Base-by-base conservation (phyloP, 2,888 invertebrate species). In the Epirrhoe alternata region DNA sequence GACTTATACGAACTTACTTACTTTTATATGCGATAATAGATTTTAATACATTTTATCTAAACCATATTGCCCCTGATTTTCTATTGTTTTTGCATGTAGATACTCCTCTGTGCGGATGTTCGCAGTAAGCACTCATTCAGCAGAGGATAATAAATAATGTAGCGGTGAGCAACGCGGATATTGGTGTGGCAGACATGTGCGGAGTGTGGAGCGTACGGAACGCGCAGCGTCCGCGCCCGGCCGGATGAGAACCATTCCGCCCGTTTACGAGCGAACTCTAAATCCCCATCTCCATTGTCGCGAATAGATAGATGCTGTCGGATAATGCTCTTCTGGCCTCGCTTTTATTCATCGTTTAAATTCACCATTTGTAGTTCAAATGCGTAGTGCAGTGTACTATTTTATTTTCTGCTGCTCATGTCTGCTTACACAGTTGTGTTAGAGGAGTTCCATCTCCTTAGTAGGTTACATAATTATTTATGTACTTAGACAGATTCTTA, bases 171-270 rank as follows among this genome's bases (percentile, higher is more conserved):
- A 57, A 65, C 55, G 58, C 70, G 63, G 61, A 62, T 70, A 66
- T 71, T 70, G 66, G 61, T 55, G 67, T 47, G 67, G 65, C 58
- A 63, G 66, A 63, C 55, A 68, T 60, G 66, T 66, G 66, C 52
- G 68, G 67, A 68, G 62, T 50, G 63, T 60, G 55, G 57, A 61
- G 57, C 64, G 63, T 35, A 52, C 58, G 47, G 14, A 47, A 5
- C 53, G 53, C 61, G 64, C 66, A 61, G 61, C 45, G 66, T 61
- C 57, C 58, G 74, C 64, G 66, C 73, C 81, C 86, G 88, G 88
- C 81, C 86, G 88, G 88, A 87, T 82, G 83, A 79, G 79, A 80
- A 77, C 83, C 79, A 86, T 87, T 87, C 78, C 81, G 79, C 76
- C 81, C 79, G 84, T 86, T 86, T 85, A 86, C 81, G 79, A 84